Conservation (phyloP, 2,797 vertebrate genomes). For the Ispidina picta region DNA sequence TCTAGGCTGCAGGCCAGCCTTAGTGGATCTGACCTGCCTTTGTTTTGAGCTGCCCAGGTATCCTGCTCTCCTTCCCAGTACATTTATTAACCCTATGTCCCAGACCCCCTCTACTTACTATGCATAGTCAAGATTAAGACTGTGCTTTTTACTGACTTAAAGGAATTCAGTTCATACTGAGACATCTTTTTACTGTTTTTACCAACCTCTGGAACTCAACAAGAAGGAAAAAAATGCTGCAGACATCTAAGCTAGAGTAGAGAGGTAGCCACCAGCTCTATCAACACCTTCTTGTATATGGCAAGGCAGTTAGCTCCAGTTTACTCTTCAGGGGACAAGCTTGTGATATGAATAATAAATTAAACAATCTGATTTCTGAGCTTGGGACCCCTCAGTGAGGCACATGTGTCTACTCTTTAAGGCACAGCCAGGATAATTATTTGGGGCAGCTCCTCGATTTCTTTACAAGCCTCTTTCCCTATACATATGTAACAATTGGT, state of each 20-base stretch:
- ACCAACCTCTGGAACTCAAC: background rate
- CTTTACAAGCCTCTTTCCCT: background rate
- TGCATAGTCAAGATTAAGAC: background rate
- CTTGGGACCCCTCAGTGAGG: background rate
- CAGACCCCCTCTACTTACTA: background rate
- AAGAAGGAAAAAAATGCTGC: background rate
- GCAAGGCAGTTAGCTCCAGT: background rate
- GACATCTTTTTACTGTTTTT: background rate
- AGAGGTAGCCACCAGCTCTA: background rate
- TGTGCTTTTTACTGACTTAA: background rate
- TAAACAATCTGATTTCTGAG: background rate
- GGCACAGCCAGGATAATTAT: background rate
- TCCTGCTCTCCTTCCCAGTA: background rate
- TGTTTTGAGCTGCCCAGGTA: background rate
- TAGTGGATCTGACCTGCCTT: background rate
- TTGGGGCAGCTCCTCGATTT: background rate
- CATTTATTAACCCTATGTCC: background rate
- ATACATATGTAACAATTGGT: background rate
- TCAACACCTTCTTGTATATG: background rate
- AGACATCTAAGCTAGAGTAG: background rate
- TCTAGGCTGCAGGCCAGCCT: background rate
- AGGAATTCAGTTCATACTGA: background rate
- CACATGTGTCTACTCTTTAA: background rate
- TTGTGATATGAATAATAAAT: background rate
- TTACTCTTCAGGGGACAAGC: background rate